A percentile compares a stretch with the other conserved stretches of the same genome.
phyloP scores from a whole-genome alignment of 2,888 invertebrate species.

The Zele albiditarsus region DNA sequence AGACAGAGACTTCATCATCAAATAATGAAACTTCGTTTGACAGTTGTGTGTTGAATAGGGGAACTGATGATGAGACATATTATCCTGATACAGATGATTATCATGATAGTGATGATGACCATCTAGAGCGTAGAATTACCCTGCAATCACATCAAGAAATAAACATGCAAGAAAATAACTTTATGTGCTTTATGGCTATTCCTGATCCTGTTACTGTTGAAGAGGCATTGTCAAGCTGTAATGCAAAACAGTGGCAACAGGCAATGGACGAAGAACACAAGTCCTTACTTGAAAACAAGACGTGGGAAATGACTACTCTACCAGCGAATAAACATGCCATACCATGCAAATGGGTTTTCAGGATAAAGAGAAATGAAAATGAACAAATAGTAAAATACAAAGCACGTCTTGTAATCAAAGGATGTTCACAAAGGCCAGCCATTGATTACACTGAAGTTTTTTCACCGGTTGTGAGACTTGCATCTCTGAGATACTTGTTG shows the following conservation, averaged over 20 bases:
- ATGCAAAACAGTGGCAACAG: constrained; percentile 41
- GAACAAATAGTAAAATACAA: constrained; percentile 27
- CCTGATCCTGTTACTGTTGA: constrained; percentile 30
- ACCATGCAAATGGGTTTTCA: constrained; percentile 48
- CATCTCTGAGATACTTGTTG: constrained; percentile 47
- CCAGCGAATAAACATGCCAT: constrained; percentile 44
- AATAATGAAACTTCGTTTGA: too few species aligned
- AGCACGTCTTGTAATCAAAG: constrained; percentile 56
- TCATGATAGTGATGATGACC: too few species aligned
- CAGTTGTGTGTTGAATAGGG: too few species aligned
- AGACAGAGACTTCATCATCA: too few species aligned
- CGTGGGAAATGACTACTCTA: constrained; percentile 42
- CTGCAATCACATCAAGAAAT: too few species aligned
- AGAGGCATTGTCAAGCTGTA: constrained; percentile 35
- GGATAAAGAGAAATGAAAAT: constrained; percentile 36
- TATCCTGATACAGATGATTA: too few species aligned
- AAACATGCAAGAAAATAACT: neutral
- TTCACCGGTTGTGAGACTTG: constrained; percentile 50
- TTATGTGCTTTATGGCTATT: neutral
- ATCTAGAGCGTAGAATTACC: too few species aligned
- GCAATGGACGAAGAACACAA: constrained; percentile 50
- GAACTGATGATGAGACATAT: too few species aligned
- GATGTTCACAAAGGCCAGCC: constrained; percentile 51
- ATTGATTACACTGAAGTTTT: constrained; percentile 52
- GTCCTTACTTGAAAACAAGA: constrained; percentile 41